A percentile compares a stretch with the other conserved stretches of the same genome.
Evolutionary conservation across 2,113 vertebrate genomes (phyloP).

Genomic region (Amblyopsis rosae): DNA sequence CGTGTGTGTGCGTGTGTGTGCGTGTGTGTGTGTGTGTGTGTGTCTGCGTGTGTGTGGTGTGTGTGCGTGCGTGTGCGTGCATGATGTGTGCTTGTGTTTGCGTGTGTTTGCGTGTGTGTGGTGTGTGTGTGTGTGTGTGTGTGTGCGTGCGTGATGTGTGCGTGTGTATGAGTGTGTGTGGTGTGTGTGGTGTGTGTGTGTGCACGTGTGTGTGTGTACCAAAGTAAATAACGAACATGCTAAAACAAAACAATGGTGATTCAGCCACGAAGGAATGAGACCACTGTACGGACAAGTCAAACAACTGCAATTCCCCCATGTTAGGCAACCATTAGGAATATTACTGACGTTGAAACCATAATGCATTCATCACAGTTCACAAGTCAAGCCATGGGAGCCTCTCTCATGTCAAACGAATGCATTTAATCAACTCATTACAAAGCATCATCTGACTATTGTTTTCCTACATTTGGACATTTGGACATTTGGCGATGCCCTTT

Average conservation of each 20-base stretch:
- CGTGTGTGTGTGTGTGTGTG: no score
- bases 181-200: no score
- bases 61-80: no score
- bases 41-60: neutral
- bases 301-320: neutral
- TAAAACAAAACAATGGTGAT: neutral
- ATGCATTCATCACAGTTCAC: slow-evolving; percentile 15
- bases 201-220: neutral
- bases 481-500: slow-evolving; percentile 41
- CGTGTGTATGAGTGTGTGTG: no score
- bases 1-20: no score
- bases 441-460: slow-evolving; percentile 33
- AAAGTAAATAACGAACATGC: neutral
- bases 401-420: slow-evolving; percentile 52
- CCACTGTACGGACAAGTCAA: neutral
- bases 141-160: no score
- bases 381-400: slow-evolving; percentile 14
- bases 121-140: neutral
- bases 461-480: slow-evolving; percentile 30
- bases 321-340: slow-evolving; percentile 9
- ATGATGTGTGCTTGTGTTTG: neutral
- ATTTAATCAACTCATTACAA: slow-evolving; percentile 59
- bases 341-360: slow-evolving; percentile 19
- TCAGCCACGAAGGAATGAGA: neutral
- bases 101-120: neutral